Percentiles rank a stretch among this genome's conserved stretches.
These are phyloP conservation scores for Alcedo quadribrachys DNA, from an alignment of 2,797 vertebrate genomes.

Conservation along the genomic window DNA sequence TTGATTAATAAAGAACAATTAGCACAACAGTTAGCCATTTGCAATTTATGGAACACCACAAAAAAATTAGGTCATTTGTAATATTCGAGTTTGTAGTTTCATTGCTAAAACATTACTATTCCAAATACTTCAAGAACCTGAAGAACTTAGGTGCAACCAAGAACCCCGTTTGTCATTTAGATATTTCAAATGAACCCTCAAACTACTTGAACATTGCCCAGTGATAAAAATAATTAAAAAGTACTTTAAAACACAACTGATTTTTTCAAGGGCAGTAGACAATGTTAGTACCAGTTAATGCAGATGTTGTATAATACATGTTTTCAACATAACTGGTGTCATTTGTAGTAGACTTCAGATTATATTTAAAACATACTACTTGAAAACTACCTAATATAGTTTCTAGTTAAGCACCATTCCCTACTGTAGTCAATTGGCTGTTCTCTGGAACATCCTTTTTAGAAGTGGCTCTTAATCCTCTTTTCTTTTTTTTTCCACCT, in stretches of 20 bases:
- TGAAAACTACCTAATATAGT: neutral
- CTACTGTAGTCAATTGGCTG: neutral
- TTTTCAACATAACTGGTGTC: neutral
- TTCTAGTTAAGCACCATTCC: neutral
- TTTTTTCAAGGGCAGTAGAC: neutral
- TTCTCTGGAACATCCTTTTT: neutral
- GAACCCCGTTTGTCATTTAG: neutral
- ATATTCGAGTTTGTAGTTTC: neutral
- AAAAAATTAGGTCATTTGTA: neutral
- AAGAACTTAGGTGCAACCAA: neutral
- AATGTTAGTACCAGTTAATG: neutral
- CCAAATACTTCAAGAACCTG: neutral
- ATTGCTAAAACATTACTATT: neutral
- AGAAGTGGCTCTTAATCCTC: neutral
- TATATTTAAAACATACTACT: neutral
- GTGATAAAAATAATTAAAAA: neutral
- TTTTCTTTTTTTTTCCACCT: neutral
- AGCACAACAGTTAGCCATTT: neutral
- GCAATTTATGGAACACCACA: neutral
- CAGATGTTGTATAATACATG: neutral
- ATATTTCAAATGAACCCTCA: neutral
- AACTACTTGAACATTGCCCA: neutral
- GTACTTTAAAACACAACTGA: neutral
- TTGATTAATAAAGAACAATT: neutral
- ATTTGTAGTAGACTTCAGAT: neutral